Base-by-base conservation (phyloP, 23 tunicate genomes). In the Ascidia mentula region DNA sequence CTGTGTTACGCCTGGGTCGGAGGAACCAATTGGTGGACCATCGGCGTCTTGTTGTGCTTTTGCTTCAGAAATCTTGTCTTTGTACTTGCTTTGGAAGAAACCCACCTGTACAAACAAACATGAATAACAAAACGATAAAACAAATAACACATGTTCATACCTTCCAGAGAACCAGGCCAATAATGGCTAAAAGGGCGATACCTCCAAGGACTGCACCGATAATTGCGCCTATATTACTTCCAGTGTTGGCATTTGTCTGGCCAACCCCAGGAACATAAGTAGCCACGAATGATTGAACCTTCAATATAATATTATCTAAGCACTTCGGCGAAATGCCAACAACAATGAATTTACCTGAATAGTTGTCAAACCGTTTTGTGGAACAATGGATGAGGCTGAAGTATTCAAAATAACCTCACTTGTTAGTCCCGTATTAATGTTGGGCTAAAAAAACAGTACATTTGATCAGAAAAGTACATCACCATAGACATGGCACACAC, bases 81-180 rank as follows among this genome's bases (percentile, higher is more conserved):
- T 53, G 24, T 53, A 53, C 65, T 53, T 53, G 65, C 24, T 53
- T 53, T 53, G 28, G 65, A 53, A 53, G 24, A 53, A 53, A 3
- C 65, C 65, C 22, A 53, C 4, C 65, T 53, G 65, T 28, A 42
- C 15, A 42, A n/a, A n/a, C n/a, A n/a, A n/a, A n/a, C n/a, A n/a
- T n/a, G n/a, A n/a, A n/a, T n/a, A n/a, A n/a, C n/a, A n/a, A n/a
- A n/a, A n/a, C n/a, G n/a, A n/a, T n/a, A 53, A 5, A 53, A 53
- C 2, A 9, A 53, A 53, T 53, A 28, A 26, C 2, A 8, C 8
- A 20, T 7, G 24, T 30, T 30, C 34, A 30, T 70, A 34, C 74
- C 74, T 70, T 70, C 74, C 74, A 70, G 18, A 70, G 38, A 20
- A 20, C 34, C 17, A 70, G 74, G 6, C 74, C 74, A 20, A 70